A percentile compares a stretch with the other conserved stretches of the same genome.
Evolutionary conservation across 2,888 invertebrate genomes (phyloP).

Genomic region (Malachius bipustulatus): DNA sequence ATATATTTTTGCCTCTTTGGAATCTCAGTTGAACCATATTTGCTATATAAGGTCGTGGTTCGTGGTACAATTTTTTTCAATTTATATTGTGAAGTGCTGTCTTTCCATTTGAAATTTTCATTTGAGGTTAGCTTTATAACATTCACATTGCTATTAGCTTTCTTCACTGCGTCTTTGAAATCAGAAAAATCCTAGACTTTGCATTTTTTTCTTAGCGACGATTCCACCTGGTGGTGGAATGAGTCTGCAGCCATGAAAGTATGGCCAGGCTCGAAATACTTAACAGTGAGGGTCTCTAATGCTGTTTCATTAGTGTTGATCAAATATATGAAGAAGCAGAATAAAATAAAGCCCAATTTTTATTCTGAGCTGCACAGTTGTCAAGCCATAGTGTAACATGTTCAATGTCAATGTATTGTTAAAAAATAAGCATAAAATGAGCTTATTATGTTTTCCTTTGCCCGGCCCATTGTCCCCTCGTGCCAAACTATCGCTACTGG

Average conservation of each 20-base stretch:
- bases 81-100: constrained; percentile 20
- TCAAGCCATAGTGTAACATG: constrained; percentile 19
- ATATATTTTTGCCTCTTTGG: constrained; percentile 10
- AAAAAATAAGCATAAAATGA: constrained; percentile 17
- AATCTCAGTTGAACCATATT: constrained; percentile 10
- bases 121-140: constrained; percentile 16
- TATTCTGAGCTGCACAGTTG: constrained; percentile 18
- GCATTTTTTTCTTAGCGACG: constrained; percentile 21
- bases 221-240: constrained; percentile 26
- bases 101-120: constrained; percentile 20
- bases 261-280: constrained; percentile 23
- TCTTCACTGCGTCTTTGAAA: constrained; percentile 16
- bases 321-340: constrained; percentile 14
- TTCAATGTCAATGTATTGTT: constrained; percentile 14
- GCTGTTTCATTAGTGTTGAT: constrained; percentile 12
- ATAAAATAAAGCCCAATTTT: constrained; percentile 17
- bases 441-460: constrained; percentile 16
- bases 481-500: constrained; percentile 16
- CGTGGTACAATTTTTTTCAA: constrained; percentile 14
- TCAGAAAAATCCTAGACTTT: constrained; percentile 18
- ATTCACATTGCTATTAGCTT: constrained; percentile 15
- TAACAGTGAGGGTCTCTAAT: constrained; percentile 11
- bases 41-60: constrained; percentile 15
- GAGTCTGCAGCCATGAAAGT: constrained; percentile 27
- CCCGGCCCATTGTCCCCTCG: constrained; percentile 13